Base-by-base conservation (phyloP, 2,888 invertebrate species). In the Ephialtes manifestator region DNA sequence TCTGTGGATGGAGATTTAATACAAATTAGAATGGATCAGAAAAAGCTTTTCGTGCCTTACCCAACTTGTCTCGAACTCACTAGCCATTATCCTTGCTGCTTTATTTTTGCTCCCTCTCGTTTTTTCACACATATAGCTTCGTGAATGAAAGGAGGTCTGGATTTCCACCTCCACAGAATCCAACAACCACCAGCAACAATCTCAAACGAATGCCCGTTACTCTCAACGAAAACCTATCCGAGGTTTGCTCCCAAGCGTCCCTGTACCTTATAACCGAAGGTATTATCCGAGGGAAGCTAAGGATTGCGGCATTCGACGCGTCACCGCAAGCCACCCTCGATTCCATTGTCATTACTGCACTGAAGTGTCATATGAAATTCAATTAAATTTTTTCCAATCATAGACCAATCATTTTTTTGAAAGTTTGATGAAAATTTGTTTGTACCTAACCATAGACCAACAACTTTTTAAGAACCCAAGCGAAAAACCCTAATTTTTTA, bases 1-100 rank as follows among this genome's bases (percentile, higher is more conserved):
- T 20, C 53, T 20, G 39, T 10, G 24, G 10, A n/a, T 28, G 2
- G 1, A 24, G 76, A 39, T 55, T 35, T 43, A 67, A n/a, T 67
- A 67, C 76, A 67, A 24, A 51, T 72, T 80, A 46, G 68, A 60
- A 60, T 48, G 43, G 77, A 77, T 67, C 71, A 58, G 72, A 18
- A 77, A 82, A 72, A 82, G 77, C 82, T 72, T 77, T 82, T 72
- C 77, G 82, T 82, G 77, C 71, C 72, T 82, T n/a, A n/a, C n/a
- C n/a, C 77, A 77, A 24, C 71, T 65, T 77, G 71, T 77, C 77
- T 67, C 81, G 67, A 39, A 43, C 65, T 70, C n/a, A 20, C 35
- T 71, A 65, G 18, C 24, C 11, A 18, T 39, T 24, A 39, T 51
- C 48, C 76, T 76, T 15, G 53, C 51, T 71, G 28, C n/a, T n/a